These are phyloP conservation scores for Ferrisia virgata DNA, from an alignment of 2,888 invertebrate species.

Conservation along the genomic window DNA sequence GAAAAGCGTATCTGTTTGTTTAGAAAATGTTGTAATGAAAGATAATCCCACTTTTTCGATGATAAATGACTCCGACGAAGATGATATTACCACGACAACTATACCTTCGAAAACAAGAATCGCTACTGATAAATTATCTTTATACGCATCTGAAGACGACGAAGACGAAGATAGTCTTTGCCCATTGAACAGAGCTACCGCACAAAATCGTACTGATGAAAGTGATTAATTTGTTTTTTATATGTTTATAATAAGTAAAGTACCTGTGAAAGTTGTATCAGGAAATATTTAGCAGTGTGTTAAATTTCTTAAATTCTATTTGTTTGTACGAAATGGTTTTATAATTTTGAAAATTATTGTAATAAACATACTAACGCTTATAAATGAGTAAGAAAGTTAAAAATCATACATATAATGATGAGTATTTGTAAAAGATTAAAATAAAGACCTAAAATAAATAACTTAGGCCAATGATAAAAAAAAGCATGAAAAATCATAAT, in stretches of 20 bases:
- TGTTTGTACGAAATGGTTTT: not conserved
- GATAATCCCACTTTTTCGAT: conserved; percentile 98
- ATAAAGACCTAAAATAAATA: not conserved
- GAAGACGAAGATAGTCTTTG: conserved; percentile 57
- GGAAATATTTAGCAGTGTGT: not conserved
- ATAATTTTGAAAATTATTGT: not conserved
- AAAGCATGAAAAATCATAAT: not conserved
- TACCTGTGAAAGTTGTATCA: not conserved
- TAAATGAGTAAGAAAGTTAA: not conserved
- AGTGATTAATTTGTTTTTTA: conserved; percentile 60
- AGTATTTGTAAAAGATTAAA: not conserved
- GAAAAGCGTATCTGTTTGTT: not conserved
- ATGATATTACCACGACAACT: conserved; percentile 58
- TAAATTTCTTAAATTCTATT: not conserved
- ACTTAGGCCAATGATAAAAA: not conserved
- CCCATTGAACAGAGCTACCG: not conserved
- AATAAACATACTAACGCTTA: not conserved
- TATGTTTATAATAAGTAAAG: not conserved
- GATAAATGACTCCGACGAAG: conserved; percentile 97
- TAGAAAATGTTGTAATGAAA: conserved; percentile 67
- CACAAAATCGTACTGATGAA: conserved; percentile 73
- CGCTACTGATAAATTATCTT: conserved; percentile 51
- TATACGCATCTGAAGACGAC: conserved; percentile 89
- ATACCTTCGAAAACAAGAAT: not conserved
- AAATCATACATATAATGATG: not conserved